Evolutionary conservation across 2,113 vertebrate genomes (phyloP).

Genomic region (Heterotis niloticus): DNA sequence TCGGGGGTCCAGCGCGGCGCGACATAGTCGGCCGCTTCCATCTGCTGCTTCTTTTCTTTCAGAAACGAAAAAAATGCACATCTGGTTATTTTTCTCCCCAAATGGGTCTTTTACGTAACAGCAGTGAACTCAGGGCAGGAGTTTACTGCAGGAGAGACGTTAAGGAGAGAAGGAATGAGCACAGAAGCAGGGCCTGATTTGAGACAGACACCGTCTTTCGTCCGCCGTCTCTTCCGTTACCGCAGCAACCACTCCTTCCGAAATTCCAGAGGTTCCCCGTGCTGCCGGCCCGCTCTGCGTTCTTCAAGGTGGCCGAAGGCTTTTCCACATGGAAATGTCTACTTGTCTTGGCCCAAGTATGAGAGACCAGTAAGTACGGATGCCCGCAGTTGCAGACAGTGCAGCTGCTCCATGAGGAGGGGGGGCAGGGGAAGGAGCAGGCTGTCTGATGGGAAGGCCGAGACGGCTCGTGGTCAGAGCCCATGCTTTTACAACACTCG

Average conservation of each 20-base stretch:
- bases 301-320: slow-evolving; percentile 62
- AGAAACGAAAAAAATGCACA: background rate
- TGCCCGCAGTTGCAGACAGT: slow-evolving; percentile 74
- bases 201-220: slow-evolving; percentile 53
- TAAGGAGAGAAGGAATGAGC: background rate
- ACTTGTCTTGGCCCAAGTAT: slow-evolving; percentile 77
- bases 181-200: slow-evolving; percentile 30
- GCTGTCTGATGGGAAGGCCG: slow-evolving; percentile 35
- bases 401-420: slow-evolving; percentile 50
- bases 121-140: background rate
- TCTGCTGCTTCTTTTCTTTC: background rate
- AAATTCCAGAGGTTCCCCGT: slow-evolving; percentile 11
- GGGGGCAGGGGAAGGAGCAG: background rate
- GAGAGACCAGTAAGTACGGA: slow-evolving; percentile 77
- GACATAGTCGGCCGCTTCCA: background rate
- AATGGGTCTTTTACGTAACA: slow-evolving; percentile 16
- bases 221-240: slow-evolving; percentile 35
- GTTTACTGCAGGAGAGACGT: background rate
- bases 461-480: slow-evolving; percentile 25
- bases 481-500: slow-evolving; percentile 48
- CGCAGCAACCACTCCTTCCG: background rate
- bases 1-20: slow-evolving; percentile 33
- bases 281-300: slow-evolving; percentile 34
- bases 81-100: slow-evolving; percentile 13
- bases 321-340: slow-evolving; percentile 92